These are phyloP conservation scores for Gallinago paraguaiae DNA, from an alignment of 2,113 vertebrate genomes.

Conservation along the genomic window DNA sequence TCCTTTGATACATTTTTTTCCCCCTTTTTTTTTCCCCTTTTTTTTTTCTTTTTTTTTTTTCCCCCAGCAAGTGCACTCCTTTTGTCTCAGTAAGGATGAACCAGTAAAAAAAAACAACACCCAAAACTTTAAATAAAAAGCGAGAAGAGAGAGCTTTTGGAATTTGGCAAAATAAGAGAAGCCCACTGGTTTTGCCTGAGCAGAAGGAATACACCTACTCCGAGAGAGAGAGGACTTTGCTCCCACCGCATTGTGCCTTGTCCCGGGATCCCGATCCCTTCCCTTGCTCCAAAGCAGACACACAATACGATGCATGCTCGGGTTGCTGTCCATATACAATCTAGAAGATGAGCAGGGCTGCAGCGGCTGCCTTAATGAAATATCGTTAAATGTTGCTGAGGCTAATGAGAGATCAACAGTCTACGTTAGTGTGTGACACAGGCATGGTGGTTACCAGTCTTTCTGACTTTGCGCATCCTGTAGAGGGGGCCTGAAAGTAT, in stretches of 20 bases:
- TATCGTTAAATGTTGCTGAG: background rate
- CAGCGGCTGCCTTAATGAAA: conserved; percentile 43
- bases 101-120: background rate
- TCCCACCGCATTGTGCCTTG: background rate
- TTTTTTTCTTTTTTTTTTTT: background rate
- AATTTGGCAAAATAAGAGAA: conserved; percentile 31
- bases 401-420: conserved; percentile 60
- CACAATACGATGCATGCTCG: conserved; percentile 16
- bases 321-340: conserved; percentile 24
- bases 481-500: conserved; percentile 58
- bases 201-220: conserved; percentile 13
- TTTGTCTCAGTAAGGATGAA: conserved; percentile 44
- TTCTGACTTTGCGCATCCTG: conserved; percentile 50
- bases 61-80: conserved; percentile 27
- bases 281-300: conserved; percentile 25
- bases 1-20: background rate
- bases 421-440: conserved; percentile 32
- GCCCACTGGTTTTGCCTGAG: conserved; percentile 19
- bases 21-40: no score
- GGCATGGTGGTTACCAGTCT: conserved; percentile 48
- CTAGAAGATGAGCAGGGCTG: conserved; percentile 50
- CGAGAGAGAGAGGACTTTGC: background rate
- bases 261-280: background rate
- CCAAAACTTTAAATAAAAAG: background rate
- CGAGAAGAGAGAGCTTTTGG: background rate